Evolutionary conservation across 1,140 invertebrate species (phyloP).

Genomic region (Oryzaephilus surinamensis): DNA sequence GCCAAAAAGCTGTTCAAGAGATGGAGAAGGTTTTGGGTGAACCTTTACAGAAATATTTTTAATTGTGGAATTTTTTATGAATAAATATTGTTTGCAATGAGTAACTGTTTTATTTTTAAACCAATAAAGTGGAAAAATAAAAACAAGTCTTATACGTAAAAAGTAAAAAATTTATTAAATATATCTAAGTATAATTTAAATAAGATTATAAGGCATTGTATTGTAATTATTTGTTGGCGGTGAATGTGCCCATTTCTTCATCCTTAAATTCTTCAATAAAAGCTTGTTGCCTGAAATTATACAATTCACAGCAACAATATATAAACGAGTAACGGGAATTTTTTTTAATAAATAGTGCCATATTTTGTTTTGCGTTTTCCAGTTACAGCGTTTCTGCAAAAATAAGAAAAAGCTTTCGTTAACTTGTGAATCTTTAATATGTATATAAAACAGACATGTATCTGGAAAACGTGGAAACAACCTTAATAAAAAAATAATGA

Average conservation of each 20-base stretch:
- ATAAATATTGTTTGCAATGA: conserved; percentile 7
- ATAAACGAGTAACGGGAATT: background rate
- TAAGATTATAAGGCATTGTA: no score
- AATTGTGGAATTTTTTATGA: conserved; percentile 24
- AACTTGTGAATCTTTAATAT: no score
- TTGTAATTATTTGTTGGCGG: no score
- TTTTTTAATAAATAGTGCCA: conserved; percentile 3
- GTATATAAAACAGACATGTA: no score
- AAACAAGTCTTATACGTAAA: conserved; percentile 12
- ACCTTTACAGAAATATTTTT: conserved; percentile 75
- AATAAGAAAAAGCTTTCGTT: no score
- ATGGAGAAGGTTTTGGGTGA: conserved; percentile 74
- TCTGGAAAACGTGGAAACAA: no score
- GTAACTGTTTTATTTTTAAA: conserved; percentile 6
- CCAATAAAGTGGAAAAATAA: conserved; percentile 12
- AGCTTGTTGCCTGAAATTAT: background rate
- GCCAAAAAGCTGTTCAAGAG: conserved; percentile 61
- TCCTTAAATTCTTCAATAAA: no score
- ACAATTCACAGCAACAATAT: background rate
- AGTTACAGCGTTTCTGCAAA: conserved; percentile 12
- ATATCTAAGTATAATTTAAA: no score
- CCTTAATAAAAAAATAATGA: conserved; percentile 8
- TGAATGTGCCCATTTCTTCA: no score
- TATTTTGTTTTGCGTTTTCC: no score
- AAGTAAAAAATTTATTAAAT: no score